phyloP scores from a whole-genome alignment of 64 coral and sea anemone genomes.

The Stichodactyla mertensii region DNA sequence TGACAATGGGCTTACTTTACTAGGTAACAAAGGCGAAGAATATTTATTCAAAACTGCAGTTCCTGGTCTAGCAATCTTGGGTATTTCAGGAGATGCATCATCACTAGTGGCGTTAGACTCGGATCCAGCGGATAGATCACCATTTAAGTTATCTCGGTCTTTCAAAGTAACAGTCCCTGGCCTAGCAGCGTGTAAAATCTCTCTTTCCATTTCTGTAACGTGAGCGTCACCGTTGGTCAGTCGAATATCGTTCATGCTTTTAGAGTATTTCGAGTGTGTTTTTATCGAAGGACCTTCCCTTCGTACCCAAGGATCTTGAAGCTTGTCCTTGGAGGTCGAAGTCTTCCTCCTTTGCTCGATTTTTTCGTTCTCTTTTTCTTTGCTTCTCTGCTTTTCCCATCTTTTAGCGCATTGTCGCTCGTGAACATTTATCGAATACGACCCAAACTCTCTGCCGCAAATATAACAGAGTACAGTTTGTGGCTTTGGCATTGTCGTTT shows the following conservation, averaged over 20 bases:
- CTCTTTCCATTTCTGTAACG: constrained; percentile 14
- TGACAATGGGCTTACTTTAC: not conserved
- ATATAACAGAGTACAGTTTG: constrained; percentile 83
- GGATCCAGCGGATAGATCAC: not conserved
- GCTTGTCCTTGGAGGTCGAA: not conserved
- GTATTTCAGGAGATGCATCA: not conserved
- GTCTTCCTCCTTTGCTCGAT: constrained; percentile 54
- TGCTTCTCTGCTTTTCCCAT: constrained; percentile 62
- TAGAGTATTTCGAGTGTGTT: not conserved
- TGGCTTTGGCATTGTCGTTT: constrained; percentile 68
- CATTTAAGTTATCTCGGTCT: not conserved
- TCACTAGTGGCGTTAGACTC: not conserved
- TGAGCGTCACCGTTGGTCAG: not conserved
- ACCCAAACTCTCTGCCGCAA: constrained; percentile 80
- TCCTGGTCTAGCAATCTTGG: constrained; percentile 2
- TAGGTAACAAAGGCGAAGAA: not conserved
- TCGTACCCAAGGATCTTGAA: constrained; percentile 24
- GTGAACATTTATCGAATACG: constrained; percentile 75
- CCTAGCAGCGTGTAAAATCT: not conserved
- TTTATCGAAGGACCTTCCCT: constrained; percentile 14
- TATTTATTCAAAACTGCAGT: constrained; percentile 7
- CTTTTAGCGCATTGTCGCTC: constrained; percentile 84
- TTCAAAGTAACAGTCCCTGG: constrained; percentile 36
- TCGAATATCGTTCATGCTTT: constrained; percentile 55
- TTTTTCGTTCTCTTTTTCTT: constrained; percentile 46